Evolutionary conservation across 2,888 invertebrate species (phyloP).

Genomic region (Xestoiulus laeticollis): DNA sequence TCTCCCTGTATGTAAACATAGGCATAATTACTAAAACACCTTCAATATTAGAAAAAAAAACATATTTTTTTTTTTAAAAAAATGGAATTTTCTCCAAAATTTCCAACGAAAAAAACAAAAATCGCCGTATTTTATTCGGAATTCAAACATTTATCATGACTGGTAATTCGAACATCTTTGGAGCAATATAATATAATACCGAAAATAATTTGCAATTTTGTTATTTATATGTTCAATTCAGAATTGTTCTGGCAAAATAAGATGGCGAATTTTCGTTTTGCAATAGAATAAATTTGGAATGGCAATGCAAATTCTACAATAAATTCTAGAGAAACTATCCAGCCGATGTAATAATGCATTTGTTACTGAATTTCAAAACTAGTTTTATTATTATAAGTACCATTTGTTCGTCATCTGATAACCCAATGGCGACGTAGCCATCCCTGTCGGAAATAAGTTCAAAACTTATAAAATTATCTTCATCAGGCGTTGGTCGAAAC

Average conservation of each 20-base stretch:
- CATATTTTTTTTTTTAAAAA: background rate
- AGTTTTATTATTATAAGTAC: too few species aligned
- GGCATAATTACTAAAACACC: background rate
- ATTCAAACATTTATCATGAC: too few species aligned
- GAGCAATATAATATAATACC: too few species aligned
- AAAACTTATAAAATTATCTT: background rate
- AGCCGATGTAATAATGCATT: too few species aligned
- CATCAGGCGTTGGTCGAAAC: background rate
- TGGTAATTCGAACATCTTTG: too few species aligned
- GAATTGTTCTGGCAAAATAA: too few species aligned
- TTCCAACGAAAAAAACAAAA: background rate
- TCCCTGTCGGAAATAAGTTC: constrained; percentile 14
- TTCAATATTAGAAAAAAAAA: background rate
- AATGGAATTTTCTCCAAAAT: background rate
- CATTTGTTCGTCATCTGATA: constrained; percentile 25
- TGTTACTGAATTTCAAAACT: too few species aligned
- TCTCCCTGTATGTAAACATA: background rate
- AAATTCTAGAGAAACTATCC: too few species aligned
- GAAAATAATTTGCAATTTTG: background rate
- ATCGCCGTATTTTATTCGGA: too few species aligned
- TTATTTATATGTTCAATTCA: background rate
- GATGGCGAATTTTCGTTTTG: background rate
- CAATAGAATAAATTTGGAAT: too few species aligned
- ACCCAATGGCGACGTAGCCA: constrained; percentile 46
- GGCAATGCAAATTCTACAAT: too few species aligned